Base-by-base conservation (phyloP, 2,888 invertebrate genomes). In the Spodoptera exigua region DNA sequence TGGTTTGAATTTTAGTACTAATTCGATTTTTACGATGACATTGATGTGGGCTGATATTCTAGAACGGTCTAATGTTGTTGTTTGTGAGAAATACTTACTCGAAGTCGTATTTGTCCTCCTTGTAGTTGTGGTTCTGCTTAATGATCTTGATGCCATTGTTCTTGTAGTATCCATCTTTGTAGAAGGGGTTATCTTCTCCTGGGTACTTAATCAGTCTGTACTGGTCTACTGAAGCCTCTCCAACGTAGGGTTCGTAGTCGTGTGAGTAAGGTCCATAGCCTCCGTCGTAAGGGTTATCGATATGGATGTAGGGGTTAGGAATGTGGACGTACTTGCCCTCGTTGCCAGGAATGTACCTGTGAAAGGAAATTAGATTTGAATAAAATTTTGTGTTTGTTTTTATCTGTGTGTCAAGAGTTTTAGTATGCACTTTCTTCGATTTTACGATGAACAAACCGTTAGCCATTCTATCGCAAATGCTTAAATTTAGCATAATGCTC, bases 261-360 rank as follows among this genome's bases (percentile, higher is more conserved):
- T 95, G 95, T 1, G 83, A 52, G 77, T 95, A 95, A 0, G 92
- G 92, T 5, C 92, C 92, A 52, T 71, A 93, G 34, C 92, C 93
- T 13, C 93, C 93, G 43, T 85, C 92, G 71, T 94, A 94, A 14
- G 94, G 94, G 63, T 93, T 93, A 76, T 93, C 89, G 34, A 92
- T 74, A 71, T 95, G 95, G 60, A 92, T 89, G 83, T 95, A 95
- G 0, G 94, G 94, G 68, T 93, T 92, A 3, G 94, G 94, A 55
- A 93, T 79, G 74, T 95, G 95, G 32, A 93, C 80, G 78, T 95
- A 95, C 83, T 90, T 94, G 2, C 95, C 95, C 66, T 93, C 94
- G 56, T 94, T 80, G 32, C 84, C 81, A 3, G 94, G 94, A 46
- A 79, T 92, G 81, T 95, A 95, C 68, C 92, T 93, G 79, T 56